Base-by-base conservation (phyloP, 2,888 invertebrate species). In the Zygogramma bicolorata region DNA sequence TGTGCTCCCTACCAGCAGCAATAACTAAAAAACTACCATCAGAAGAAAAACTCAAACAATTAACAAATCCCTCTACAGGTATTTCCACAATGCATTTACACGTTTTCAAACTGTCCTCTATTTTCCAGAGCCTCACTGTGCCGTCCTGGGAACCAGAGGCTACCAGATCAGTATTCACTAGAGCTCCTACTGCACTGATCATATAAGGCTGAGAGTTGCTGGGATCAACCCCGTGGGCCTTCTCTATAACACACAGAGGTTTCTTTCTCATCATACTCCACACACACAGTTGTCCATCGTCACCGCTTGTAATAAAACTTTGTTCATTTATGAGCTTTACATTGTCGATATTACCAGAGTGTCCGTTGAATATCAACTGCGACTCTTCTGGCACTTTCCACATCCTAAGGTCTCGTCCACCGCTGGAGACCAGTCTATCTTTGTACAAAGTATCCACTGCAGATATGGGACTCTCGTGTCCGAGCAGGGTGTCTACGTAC, bases 361-460 rank as follows among this genome's bases (percentile, higher is more conserved):
- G 94, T 0, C 95, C 96, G 85, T 97, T 95, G 84, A 95, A 98
- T 79, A 99, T 94, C 18, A 99, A 89, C 85, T 99, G 99, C 18
- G 98, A 97, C 85, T 99, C 99, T 88, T 99, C 98, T 0, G 94
- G 92, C 70, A 99, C 94, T 87, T 99, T 99, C 98, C 99, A 99
- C 80, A 99, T 91, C 79, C 98, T 90, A 18, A 98, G 88, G 84
- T 99, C 99, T 74, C 93, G 90, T 3, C 98, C 97, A 15, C 99
- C 98, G 15, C 95, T 91, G 0, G 97, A 95, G 10, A 99, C 90
- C 3, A 95, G 95, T 77, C 97, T 89, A 83, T 98, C 98, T 80
- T 94, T 90, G 31, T 92, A 90, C 70, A 98, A 88, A 8, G 96
- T 93, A 88, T 98, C 98, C 75, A 99, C 94, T 7, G 93, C 92